Conservation (phyloP, 2,113 vertebrate genomes). For the Sus scrofa region T2T-Sscrofa CM000818.6:32430501-32431000, state of each 20-base stretch:
- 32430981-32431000: background rate
- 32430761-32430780: background rate
- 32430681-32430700: background rate
- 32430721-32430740: background rate
- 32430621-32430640: background rate
- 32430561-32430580: background rate
- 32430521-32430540: background rate
- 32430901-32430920: constrained; percentile 19
- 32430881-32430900: constrained; percentile 24
- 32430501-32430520: too few species aligned
- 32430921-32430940: background rate
- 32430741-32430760: background rate
- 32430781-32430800: constrained; percentile 46
- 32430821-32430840: background rate
- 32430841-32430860: constrained; percentile 67
- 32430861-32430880: constrained; percentile 2
- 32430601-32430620: background rate
- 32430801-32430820: background rate
- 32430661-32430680: constrained; percentile 42
- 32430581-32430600: background rate
- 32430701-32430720: background rate
- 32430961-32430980: background rate
- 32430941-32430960: background rate
- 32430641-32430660: background rate
- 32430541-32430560: background rate